Evolutionary conservation across 2,888 invertebrate species (phyloP).

Genomic region (Blera fallax): DNA sequence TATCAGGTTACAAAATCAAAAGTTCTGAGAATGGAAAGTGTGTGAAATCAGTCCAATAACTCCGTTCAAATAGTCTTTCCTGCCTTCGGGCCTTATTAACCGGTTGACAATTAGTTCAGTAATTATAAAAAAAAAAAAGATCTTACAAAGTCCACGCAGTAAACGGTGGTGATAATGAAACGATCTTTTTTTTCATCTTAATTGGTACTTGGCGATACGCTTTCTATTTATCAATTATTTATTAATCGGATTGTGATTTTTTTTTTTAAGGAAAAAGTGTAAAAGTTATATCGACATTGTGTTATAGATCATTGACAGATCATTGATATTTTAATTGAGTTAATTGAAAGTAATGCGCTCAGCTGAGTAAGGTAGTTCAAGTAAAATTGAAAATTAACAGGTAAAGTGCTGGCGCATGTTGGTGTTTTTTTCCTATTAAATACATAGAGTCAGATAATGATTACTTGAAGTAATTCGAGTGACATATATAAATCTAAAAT

Average conservation of each 20-base stretch:
- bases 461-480: background rate
- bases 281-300: background rate
- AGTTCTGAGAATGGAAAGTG: slow-evolving; percentile 22
- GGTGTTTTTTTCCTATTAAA: background rate
- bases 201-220: slow-evolving; percentile 41
- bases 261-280: slow-evolving; percentile 4
- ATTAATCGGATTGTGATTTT: background rate
- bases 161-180: background rate
- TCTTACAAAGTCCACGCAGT: background rate
- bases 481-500: background rate
- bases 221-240: slow-evolving; percentile 34
- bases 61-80: background rate
- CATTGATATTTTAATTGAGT: slow-evolving; percentile 30
- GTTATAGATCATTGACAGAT: background rate
- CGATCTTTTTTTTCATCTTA: slow-evolving; percentile 8
- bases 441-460: background rate
- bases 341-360: slow-evolving; percentile 16
- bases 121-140: background rate
- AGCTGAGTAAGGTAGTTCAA: background rate
- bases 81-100: background rate
- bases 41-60: slow-evolving; percentile 17
- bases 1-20: background rate
- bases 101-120: background rate
- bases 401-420: background rate
- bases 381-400: background rate